Evolutionary conservation across 2,113 vertebrate genomes (phyloP).

Genomic region (Trichechus manatus): DNA sequence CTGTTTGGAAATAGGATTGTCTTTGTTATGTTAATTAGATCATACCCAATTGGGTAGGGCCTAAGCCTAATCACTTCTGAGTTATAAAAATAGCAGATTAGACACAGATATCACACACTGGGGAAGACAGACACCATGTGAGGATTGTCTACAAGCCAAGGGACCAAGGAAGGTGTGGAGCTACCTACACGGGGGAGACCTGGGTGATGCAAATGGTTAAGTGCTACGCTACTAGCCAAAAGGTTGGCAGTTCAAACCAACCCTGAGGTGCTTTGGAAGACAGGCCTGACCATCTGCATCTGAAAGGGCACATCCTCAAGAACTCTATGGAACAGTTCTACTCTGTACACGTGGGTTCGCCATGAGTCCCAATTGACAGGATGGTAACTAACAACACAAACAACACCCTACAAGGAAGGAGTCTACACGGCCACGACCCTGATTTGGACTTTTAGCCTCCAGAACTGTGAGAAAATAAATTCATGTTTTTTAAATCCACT

Average conservation of each 20-base stretch:
- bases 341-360: neutral
- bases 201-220: neutral
- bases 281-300: neutral
- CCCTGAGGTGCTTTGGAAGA: neutral
- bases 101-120: neutral
- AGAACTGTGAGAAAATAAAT: neutral
- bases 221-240: neutral
- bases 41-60: neutral
- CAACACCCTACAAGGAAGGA: neutral
- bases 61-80: neutral
- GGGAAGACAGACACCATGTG: neutral
- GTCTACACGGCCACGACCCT: neutral
- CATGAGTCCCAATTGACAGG: neutral
- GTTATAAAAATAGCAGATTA: neutral
- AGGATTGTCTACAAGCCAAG: neutral
- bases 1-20: neutral
- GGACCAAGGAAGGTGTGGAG: neutral
- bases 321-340: neutral
- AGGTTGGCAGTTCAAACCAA: neutral
- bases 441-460: neutral
- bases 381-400: neutral
- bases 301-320: neutral
- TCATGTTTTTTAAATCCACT: neutral
- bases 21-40: neutral
- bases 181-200: neutral